A percentile compares a stretch with the other conserved stretches of the same genome.
Conservation (phyloP, 2,113 vertebrate genomes). For the Chionodraco myersi region DNA sequence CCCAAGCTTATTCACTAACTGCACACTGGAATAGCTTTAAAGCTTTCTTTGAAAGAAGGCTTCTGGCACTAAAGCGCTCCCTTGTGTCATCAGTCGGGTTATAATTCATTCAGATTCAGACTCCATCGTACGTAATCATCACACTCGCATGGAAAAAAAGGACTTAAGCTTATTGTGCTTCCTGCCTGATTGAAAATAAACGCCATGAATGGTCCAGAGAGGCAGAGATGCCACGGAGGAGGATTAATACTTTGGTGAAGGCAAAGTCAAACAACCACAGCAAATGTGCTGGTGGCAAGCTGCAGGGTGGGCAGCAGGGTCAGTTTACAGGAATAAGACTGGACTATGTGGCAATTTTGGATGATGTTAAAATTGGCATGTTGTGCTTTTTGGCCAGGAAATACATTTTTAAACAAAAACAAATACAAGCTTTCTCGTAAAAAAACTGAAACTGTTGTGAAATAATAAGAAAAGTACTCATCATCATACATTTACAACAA, state of each 20-base stretch:
- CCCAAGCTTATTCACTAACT: constrained; percentile 54
- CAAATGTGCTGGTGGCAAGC: constrained; percentile 14
- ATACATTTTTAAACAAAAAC: neutral
- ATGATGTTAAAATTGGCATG: neutral
- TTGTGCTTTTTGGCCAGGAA: neutral
- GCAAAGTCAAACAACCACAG: constrained; percentile 20
- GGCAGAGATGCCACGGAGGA: constrained; percentile 20
- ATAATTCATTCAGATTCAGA: constrained; percentile 68
- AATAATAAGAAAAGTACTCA: neutral
- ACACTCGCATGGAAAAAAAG: constrained; percentile 35
- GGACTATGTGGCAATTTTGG: neutral
- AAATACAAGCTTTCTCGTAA: neutral
- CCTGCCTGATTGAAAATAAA: constrained; percentile 51
- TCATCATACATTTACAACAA: neutral
- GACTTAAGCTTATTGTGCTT: constrained; percentile 52
- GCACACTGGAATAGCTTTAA: constrained; percentile 70
- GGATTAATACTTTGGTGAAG: constrained; percentile 42
- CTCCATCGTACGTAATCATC: constrained; percentile 62
- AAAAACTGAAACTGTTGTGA: neutral
- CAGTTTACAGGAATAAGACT: neutral
- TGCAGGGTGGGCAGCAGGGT: constrained; percentile 11
- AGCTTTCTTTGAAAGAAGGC: constrained; percentile 59
- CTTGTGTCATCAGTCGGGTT: constrained; percentile 59
- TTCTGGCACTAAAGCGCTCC: constrained; percentile 61
- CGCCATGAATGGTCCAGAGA: constrained; percentile 18